These are phyloP conservation scores for Odontomyia ornata DNA, from an alignment of 2,888 invertebrate species.

Conservation along the genomic window DNA sequence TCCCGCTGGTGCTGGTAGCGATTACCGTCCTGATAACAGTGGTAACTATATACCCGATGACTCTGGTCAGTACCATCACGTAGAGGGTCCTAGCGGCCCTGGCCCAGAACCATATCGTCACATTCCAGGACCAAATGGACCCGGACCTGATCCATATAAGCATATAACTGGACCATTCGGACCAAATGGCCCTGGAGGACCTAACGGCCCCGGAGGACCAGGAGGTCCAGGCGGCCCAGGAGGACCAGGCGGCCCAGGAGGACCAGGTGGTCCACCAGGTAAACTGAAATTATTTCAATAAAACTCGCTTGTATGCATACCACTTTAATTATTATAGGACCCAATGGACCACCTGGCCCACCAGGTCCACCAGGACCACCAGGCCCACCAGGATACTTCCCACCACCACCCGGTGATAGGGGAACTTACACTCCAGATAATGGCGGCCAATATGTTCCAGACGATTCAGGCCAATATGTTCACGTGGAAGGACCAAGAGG, in stretches of 20 bases:
- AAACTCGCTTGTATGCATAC: constrained; percentile 32
- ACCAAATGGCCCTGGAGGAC: constrained; percentile 59
- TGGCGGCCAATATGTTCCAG: constrained; percentile 59
- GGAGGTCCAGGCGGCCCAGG: constrained; percentile 54
- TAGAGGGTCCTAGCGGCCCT: constrained; percentile 31
- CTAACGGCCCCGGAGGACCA: constrained; percentile 53
- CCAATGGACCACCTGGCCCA: constrained; percentile 13
- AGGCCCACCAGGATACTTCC: constrained; percentile 47
- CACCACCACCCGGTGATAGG: constrained; percentile 32
- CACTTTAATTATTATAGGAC: constrained; percentile 49
- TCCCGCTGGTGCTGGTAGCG: neutral
- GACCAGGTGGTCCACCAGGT: constrained; percentile 15
- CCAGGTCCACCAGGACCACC: constrained; percentile 59
- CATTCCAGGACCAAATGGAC: constrained; percentile 52
- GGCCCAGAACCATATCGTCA: constrained; percentile 33
- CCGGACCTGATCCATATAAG: constrained; percentile 50
- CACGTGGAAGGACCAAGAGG: constrained; percentile 62
- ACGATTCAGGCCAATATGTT: constrained; percentile 61
- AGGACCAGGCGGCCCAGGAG: constrained; percentile 59
- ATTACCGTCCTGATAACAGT: constrained; percentile 21
- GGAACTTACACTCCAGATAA: constrained; percentile 46
- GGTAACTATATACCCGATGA: constrained; percentile 48
- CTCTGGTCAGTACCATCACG: constrained; percentile 46
- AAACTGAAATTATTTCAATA: neutral
- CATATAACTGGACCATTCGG: constrained; percentile 57